phyloP scores from a whole-genome alignment of 53 echinoderm and acorn worm species.

The Actinopyga echinites region DNA sequence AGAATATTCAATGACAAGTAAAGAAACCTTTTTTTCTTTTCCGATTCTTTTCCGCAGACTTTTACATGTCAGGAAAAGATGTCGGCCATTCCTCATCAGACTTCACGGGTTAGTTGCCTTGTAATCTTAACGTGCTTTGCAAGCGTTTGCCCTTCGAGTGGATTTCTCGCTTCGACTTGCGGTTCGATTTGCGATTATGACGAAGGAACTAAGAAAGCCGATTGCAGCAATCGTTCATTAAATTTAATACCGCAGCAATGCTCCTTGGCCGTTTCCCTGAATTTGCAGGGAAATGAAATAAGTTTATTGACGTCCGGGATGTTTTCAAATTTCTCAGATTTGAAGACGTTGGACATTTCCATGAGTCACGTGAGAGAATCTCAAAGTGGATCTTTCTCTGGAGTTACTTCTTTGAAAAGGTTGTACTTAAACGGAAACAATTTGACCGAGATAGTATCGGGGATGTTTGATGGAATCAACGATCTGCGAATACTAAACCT shows the following conservation, averaged over 20 bases:
- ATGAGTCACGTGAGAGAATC: background rate
- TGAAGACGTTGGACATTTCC: slow-evolving; percentile 8
- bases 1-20: no score
- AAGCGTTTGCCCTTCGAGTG: no score
- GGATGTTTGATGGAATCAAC: background rate
- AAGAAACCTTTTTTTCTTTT: no score
- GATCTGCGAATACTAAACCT: background rate
- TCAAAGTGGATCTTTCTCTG: background rate
- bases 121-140: no score
- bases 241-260: background rate
- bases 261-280: background rate
- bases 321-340: background rate
- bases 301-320: background rate
- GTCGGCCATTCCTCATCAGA: no score
- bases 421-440: slow-evolving; percentile 14
- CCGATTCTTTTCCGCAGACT: no score
- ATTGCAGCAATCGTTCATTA: slow-evolving; percentile 12
- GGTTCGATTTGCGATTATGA: background rate
- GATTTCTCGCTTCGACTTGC: no score
- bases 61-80: no score
- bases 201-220: background rate
- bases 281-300: background rate
- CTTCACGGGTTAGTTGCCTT: no score
- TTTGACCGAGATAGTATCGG: background rate
- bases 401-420: background rate